Evolutionary conservation across 2,888 invertebrate genomes (phyloP), one percentile per base, ranked within the genome.

Genomic region (Pecten maximus): DNA sequence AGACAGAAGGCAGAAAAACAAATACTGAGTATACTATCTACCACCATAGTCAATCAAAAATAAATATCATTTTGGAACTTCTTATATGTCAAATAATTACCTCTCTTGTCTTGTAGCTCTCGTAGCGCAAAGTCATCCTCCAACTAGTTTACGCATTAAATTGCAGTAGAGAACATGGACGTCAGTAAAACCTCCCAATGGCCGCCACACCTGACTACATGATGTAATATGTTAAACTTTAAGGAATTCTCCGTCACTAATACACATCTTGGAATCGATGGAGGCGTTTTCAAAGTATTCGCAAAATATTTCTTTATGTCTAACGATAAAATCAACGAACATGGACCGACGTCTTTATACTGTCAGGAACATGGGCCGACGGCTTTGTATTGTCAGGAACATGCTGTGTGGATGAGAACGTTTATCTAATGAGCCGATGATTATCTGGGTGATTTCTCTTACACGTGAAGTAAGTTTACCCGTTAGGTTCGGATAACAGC

Each of bases 121-220:
- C 74, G 74, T 74, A 74, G 74, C 74, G 74, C 35, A 74, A 74
- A 35, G 74, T 74, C 74, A 74, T 74, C 16, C 74, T 74, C 74
- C 23, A 74, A 74, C 8, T 15, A 10, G 1, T 35, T 28, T 28
- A 28, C 28, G 35, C 74, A 74, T 35, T 28, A 74, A 74, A 35
- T 15, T 10, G 0, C 74, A 28, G 6, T 35, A 28, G 35, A 74
- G 35, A 74, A 23, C 74, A 10, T 35, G 28, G 1, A 74, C 35
- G 74, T 74, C 74, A 74, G 74, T 35, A 74, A 35, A 10, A 35
- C 28, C 35, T 74, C 35, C 54, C 54, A 54, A 54, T 54, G 23
- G 6, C 74, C 28, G 35, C 16, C 60, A n/a, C 28, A 74, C 28
- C 60, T n/a, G 60, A 12, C 60, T 74, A 1, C 74, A 0, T 10